A percentile compares a stretch with the other conserved stretches of the same genome.
These are phyloP conservation scores for Teleogryllus oceanicus DNA, from an alignment of 2,888 invertebrate genomes.

Conservation along the genomic window DNA sequence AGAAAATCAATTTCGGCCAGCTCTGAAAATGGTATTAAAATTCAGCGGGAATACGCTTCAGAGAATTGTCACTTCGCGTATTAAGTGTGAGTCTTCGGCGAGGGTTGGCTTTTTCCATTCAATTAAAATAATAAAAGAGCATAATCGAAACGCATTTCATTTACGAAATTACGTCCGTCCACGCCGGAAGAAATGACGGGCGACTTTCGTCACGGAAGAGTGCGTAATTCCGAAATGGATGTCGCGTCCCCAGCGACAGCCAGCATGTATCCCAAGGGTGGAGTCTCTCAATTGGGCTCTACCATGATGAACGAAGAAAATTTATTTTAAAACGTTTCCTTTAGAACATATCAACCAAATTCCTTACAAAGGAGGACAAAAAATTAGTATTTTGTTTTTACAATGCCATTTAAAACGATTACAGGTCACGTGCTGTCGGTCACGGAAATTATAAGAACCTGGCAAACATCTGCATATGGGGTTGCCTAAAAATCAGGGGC, in stretches of 20 bases:
- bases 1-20: not conserved
- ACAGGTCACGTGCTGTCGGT: not conserved
- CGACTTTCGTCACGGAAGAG: not conserved
- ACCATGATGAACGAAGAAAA: too few relatives aligned
- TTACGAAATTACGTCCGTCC: not conserved
- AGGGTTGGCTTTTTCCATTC: not conserved
- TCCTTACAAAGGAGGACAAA: not conserved
- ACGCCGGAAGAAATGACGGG: not conserved
- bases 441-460: too few relatives aligned
- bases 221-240: not conserved
- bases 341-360: too few relatives aligned
- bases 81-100: not conserved
- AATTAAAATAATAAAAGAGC: not conserved
- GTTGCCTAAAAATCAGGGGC: too few relatives aligned
- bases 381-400: not conserved
- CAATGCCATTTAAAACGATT: not conserved
- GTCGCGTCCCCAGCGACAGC: too few relatives aligned
- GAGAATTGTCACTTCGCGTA: not conserved
- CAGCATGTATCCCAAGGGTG: too few relatives aligned
- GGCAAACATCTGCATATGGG: too few relatives aligned
- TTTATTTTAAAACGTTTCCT: too few relatives aligned
- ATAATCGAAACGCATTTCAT: not conserved
- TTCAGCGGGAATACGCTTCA: not conserved
- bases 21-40: not conserved
- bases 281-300: too few relatives aligned